Percentiles rank a stretch among this genome's conserved stretches.
These are phyloP conservation scores for Amniataba percoides DNA, from an alignment of 2,797 vertebrate genomes.

Conservation along the genomic window DNA sequence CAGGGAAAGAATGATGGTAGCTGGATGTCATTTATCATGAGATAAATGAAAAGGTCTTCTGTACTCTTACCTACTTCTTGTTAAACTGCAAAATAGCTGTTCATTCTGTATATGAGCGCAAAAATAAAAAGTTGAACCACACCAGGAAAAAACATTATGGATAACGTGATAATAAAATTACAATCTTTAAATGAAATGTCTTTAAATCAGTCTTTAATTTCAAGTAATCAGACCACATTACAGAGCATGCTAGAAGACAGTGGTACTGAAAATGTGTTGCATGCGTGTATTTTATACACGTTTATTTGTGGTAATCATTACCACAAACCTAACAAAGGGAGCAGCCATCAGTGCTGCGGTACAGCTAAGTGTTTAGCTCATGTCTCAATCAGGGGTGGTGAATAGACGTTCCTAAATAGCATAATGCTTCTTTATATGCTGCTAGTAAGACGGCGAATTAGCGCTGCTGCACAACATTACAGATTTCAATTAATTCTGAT, in stretches of 20 bases:
- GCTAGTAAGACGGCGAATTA: conserved; percentile 84
- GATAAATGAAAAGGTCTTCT: conserved; percentile 5
- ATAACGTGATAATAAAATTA: neutral
- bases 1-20: neutral
- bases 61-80: neutral
- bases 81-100: neutral
- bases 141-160: neutral
- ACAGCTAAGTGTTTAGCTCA: conserved; percentile 71
- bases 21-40: conserved; percentile 29
- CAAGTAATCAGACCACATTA: conserved; percentile 6
- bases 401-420: conserved; percentile 85
- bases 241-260: neutral
- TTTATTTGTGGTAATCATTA: neutral
- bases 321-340: conserved; percentile 19
- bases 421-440: conserved; percentile 81
- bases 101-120: neutral
- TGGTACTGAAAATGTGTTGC: neutral
- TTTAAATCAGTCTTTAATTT: neutral
- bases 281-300: neutral
- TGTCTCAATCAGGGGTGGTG: conserved; percentile 82
- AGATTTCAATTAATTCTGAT: conserved; percentile 89
- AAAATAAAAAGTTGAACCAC: too few species aligned
- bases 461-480: conserved; percentile 84
- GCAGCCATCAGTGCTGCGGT: conserved; percentile 31
- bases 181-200: neutral